These are phyloP conservation scores for Syngnathus typhle DNA, from an alignment of 2,113 vertebrate species.

Conservation along the genomic window DNA sequence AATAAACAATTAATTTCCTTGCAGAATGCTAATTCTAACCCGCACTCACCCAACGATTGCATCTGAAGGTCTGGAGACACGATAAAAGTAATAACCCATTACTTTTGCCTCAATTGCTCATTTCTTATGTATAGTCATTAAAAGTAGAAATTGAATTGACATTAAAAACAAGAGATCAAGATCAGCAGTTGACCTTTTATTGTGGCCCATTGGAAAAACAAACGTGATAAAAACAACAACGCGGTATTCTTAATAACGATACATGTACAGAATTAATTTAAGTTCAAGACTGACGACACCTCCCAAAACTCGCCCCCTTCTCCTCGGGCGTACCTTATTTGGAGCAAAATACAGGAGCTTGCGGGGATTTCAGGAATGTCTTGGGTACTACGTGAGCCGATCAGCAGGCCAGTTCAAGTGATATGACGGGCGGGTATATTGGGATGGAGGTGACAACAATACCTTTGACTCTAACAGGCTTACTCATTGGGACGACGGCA, in stretches of 20 bases:
- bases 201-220: conserved; percentile 63
- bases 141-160: neutral
- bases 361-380: conserved; percentile 59
- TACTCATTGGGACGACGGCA: conserved; percentile 16
- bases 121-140: neutral
- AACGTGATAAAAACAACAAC: conserved; percentile 64
- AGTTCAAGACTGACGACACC: conserved; percentile 54
- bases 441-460: conserved; percentile 36
- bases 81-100: neutral
- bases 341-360: conserved; percentile 10
- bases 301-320: conserved; percentile 43
- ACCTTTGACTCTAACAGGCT: conserved; percentile 37
- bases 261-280: conserved; percentile 64
- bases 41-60: neutral
- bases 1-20: too few relatives aligned
- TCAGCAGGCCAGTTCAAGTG: conserved; percentile 20
- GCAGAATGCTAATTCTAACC: neutral
- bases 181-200: conserved; percentile 54
- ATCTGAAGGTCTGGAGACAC: too few relatives aligned
- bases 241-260: conserved; percentile 56
- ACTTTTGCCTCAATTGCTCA: neutral
- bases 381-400: conserved; percentile 38
- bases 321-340: conserved; percentile 29
- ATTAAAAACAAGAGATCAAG: neutral
- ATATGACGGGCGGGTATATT: conserved; percentile 25